Evolutionary conservation across 23 tunicate genomes (phyloP).

Genomic region (Botrylloides violaceus): DNA sequence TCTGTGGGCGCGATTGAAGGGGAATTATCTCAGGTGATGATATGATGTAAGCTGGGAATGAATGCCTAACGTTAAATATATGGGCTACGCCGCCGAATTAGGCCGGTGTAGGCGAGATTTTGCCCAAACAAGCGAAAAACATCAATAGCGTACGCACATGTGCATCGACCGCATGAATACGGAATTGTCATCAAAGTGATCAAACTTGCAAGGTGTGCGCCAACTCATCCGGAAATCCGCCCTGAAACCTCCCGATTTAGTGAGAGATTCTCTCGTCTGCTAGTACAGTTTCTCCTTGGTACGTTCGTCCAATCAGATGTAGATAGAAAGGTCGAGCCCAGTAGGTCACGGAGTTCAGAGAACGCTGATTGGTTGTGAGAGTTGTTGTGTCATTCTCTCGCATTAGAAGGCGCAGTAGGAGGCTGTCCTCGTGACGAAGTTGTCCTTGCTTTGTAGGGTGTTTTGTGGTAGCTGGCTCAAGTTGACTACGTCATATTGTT

Average conservation of each 20-base stretch:
- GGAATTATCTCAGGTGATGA: too few species aligned
- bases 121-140: too few species aligned
- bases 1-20: too few species aligned
- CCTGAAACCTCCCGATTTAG: neutral
- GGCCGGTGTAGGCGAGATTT: too few species aligned
- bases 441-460: constrained; percentile 4
- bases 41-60: too few species aligned
- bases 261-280: neutral
- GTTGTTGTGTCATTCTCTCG: neutral
- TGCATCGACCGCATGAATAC: too few species aligned
- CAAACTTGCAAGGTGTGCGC: neutral
- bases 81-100: too few species aligned
- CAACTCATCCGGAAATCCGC: neutral
- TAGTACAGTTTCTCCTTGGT: neutral
- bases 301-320: neutral
- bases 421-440: neutral
- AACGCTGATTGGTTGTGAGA: neutral
- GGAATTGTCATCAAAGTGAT: too few species aligned
- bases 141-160: too few species aligned
- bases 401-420: neutral
- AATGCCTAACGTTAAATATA: too few species aligned
- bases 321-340: neutral
- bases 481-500: neutral
- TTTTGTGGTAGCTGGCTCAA: neutral
- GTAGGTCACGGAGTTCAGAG: neutral